A percentile compares a stretch with the other conserved stretches of the same genome.
These are phyloP conservation scores for Urocitellus parryii DNA, from an alignment of 2,113 vertebrate genomes.

Conservation along the genomic window DNA sequence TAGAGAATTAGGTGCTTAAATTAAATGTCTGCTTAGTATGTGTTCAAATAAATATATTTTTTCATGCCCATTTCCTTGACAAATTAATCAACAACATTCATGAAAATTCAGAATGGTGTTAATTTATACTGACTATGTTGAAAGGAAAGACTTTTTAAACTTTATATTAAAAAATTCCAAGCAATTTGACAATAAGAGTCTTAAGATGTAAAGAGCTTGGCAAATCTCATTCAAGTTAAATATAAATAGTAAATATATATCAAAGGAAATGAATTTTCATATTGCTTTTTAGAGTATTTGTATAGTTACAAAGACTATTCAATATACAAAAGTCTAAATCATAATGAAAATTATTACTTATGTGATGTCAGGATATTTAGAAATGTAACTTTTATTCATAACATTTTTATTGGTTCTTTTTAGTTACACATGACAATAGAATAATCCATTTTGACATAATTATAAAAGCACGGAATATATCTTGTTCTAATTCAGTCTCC, in stretches of 20 bases:
- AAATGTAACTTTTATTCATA: not conserved
- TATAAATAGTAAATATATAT: not conserved
- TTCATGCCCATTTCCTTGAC: not conserved
- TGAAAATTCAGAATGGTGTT: not conserved
- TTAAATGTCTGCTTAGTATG: not conserved
- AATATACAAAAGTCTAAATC: not conserved
- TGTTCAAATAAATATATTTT: not conserved
- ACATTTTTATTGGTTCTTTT: not conserved
- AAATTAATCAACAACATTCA: not conserved
- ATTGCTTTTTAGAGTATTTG: not conserved
- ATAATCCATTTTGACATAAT: too few relatives aligned
- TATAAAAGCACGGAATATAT: too few relatives aligned
- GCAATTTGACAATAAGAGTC: not conserved
- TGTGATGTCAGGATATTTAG: not conserved
- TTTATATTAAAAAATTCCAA: not conserved
- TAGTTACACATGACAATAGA: too few relatives aligned
- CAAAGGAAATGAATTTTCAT: not conserved
- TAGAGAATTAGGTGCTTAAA: not conserved
- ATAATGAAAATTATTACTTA: not conserved
- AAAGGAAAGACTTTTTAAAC: not conserved
- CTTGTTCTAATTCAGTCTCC: too few relatives aligned
- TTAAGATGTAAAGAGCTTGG: not conserved
- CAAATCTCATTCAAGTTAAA: not conserved
- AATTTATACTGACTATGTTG: not conserved
- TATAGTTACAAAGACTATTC: not conserved